Evolutionary conservation across 2,113 vertebrate species (phyloP).

Genomic region (Rhea pennata): DNA sequence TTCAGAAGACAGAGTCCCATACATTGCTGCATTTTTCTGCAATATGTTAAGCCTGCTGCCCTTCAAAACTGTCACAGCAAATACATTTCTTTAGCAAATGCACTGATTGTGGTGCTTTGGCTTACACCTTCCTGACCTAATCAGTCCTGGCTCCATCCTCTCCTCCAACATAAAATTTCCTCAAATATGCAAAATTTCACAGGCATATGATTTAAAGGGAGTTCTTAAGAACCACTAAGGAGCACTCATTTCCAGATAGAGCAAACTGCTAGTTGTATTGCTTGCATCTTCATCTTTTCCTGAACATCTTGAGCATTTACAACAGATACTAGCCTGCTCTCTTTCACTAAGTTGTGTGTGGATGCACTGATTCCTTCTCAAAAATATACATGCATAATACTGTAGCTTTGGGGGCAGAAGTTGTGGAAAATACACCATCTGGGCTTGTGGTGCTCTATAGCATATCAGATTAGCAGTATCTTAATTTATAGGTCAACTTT

Average conservation of each 20-base stretch:
- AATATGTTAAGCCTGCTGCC: not conserved
- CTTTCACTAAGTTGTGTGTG: not conserved
- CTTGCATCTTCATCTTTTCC: not conserved
- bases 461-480: too few species aligned
- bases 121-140: not conserved
- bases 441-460: not conserved
- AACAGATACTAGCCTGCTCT: not conserved
- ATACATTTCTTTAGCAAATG: not conserved
- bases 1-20: not conserved
- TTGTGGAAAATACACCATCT: not conserved
- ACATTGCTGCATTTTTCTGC: not conserved
- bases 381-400: not conserved
- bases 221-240: not conserved
- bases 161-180: not conserved
- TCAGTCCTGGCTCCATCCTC: not conserved
- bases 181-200: not conserved
- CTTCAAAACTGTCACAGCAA: not conserved
- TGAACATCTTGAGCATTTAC: not conserved
- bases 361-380: not conserved
- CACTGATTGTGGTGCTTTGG: not conserved
- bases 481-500: slow-evolving; percentile 23
- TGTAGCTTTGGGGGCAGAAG: not conserved
- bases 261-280: not conserved
- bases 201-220: not conserved
- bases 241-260: not conserved